Evolutionary conservation across 2,888 invertebrate genomes (phyloP).

Genomic region (Gari tellinella): DNA sequence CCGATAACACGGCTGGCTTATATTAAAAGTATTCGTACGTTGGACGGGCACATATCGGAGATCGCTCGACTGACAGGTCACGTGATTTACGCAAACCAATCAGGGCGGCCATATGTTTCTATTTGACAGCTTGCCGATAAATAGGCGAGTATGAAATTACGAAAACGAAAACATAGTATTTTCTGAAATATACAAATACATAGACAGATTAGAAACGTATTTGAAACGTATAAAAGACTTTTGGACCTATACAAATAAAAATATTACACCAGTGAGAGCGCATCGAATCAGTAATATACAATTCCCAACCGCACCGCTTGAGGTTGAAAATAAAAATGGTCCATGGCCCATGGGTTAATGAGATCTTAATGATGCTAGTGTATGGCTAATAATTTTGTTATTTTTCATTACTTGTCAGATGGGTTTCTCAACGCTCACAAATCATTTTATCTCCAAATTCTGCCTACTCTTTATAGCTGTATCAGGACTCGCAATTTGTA

Average conservation of each 20-base stretch:
- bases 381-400: constrained; percentile 70
- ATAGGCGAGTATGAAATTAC: constrained; percentile 19
- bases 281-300: too few relatives aligned
- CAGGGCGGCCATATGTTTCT: constrained; percentile 57
- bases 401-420: constrained; percentile 73
- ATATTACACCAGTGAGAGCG: too few relatives aligned
- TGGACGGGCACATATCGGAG: constrained; percentile 49
- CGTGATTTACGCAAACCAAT: constrained; percentile 67
- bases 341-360: constrained; percentile 22
- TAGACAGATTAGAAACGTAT: neutral
- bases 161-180: constrained; percentile 7
- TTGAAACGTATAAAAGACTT: neutral
- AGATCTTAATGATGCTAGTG: constrained; percentile 52
- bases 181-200: constrained; percentile 7
- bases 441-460: constrained; percentile 54
- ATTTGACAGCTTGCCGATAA: constrained; percentile 67
- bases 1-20: constrained; percentile 49
- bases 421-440: constrained; percentile 35
- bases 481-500: constrained; percentile 2
- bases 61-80: constrained; percentile 67
- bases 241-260: too few relatives aligned
- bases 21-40: constrained; percentile 63
- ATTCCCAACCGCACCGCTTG: too few relatives aligned
- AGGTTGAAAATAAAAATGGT: too few relatives aligned
- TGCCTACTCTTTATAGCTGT: constrained; percentile 33